A percentile compares a stretch with the other conserved stretches of the same genome.
Evolutionary conservation across 2,888 invertebrate genomes (phyloP).

Genomic region (Xanthorhoe spadicearia): DNA sequence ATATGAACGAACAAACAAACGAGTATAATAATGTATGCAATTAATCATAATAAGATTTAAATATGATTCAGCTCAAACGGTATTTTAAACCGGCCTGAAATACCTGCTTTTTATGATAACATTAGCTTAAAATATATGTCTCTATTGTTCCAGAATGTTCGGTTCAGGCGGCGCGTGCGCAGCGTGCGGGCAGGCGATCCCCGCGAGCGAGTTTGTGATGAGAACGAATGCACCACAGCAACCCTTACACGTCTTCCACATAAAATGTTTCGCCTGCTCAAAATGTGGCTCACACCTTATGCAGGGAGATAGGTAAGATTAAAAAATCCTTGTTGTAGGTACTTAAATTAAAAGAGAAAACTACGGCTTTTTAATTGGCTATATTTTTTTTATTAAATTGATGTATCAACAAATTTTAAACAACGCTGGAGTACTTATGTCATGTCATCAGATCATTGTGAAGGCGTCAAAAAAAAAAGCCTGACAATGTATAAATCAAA

Average conservation of each 20-base stretch:
- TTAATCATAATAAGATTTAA: no score
- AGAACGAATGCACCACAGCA: conserved; percentile 88
- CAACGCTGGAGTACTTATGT: no score
- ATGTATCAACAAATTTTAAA: no score
- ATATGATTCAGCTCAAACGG: no score
- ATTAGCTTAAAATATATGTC: conserved; percentile 14
- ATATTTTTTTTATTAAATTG: neutral
- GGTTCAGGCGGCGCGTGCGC: conserved; percentile 95
- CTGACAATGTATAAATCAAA: no score
- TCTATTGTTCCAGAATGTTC: conserved; percentile 91
- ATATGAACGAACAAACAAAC: no score
- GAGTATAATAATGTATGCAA: no score
- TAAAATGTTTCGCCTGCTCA: conserved; percentile 98
- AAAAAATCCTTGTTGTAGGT: neutral
- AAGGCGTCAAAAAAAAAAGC: no score
- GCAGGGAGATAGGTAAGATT: conserved; percentile 92
- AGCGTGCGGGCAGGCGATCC: conserved; percentile 96
- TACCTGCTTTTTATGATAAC: neutral
- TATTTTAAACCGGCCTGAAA: no score
- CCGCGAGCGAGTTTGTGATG: conserved; percentile 97
- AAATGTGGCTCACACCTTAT: conserved; percentile 95
- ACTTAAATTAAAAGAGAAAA: no score
- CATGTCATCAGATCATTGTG: no score
- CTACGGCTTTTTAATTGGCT: no score
- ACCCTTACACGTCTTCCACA: conserved; percentile 93